phyloP scores from a whole-genome alignment of 2,113 vertebrate genomes.

The Diphyllodes magnificus region DNA sequence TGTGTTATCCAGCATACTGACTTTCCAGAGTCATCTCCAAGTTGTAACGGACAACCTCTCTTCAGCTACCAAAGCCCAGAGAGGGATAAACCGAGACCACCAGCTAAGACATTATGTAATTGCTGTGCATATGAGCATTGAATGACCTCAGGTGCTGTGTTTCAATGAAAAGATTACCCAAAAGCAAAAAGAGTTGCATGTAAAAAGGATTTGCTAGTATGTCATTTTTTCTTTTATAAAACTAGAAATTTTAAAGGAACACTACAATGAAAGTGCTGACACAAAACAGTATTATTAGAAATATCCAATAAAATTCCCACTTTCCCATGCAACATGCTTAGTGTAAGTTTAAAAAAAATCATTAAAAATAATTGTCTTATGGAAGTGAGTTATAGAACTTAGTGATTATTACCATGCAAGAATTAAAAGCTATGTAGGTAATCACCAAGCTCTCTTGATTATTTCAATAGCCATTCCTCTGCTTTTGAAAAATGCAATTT shows the following conservation, averaged over 20 bases:
- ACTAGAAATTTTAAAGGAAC: background rate
- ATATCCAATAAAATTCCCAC: background rate
- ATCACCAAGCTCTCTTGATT: background rate
- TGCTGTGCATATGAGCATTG: background rate
- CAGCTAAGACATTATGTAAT: background rate
- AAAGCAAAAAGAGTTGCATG: background rate
- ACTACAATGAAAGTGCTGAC: background rate
- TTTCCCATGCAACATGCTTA: background rate
- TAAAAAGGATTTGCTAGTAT: background rate
- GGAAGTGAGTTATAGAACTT: background rate
- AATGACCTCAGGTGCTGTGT: background rate
- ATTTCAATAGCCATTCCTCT: background rate
- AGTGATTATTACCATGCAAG: background rate
- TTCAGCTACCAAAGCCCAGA: background rate
- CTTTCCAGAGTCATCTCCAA: conserved; percentile 10
- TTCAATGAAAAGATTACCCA: background rate
- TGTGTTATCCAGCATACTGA: background rate
- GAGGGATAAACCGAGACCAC: background rate
- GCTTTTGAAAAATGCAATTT: background rate
- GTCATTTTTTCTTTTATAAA: background rate
- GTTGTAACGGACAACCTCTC: background rate
- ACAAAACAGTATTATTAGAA: background rate
- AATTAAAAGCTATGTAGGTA: background rate
- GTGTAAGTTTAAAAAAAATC: background rate
- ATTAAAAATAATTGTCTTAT: background rate